These are phyloP conservation scores for Microtus richardsoni DNA, from an alignment of 2,113 vertebrate genomes.

Conservation along the genomic window DNA sequence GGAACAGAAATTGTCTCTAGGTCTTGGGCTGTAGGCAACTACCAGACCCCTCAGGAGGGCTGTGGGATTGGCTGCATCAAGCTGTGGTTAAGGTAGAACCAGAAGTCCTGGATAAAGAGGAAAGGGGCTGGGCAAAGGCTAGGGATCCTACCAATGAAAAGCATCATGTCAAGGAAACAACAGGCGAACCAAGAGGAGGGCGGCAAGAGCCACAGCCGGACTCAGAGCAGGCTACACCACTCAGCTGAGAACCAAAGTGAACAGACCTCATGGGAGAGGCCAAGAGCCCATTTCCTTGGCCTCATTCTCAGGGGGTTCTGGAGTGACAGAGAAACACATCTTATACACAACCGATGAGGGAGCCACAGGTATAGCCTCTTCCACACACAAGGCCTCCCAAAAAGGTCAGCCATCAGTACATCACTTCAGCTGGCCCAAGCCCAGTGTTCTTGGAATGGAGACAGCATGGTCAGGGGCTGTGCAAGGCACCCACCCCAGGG, in stretches of 20 bases:
- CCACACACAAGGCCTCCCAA: not conserved
- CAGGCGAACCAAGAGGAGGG: not conserved
- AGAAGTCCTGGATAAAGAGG: not conserved
- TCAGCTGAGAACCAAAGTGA: not conserved
- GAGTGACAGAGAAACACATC: not conserved
- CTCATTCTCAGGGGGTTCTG: not conserved
- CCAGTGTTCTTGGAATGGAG: not conserved
- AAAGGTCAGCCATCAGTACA: no score
- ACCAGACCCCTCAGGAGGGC: not conserved
- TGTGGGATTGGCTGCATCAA: no score
- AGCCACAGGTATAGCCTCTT: not conserved
- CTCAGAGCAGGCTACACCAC: not conserved
- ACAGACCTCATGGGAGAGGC: not conserved
- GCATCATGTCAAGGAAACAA: not conserved
- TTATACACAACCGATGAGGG: not conserved
- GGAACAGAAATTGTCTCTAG: not conserved
- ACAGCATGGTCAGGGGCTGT: not conserved
- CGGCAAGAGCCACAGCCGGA: not conserved
- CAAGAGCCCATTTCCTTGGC: not conserved
- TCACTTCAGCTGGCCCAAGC: not conserved
- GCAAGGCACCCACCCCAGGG: not conserved
- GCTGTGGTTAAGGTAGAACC: not conserved
- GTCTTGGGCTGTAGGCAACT: not conserved
- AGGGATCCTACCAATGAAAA: no score
- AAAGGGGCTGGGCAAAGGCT: not conserved